These are phyloP conservation scores for Ormyrus rosae DNA, from an alignment of 2,888 invertebrate species.

Conservation along the genomic window DNA sequence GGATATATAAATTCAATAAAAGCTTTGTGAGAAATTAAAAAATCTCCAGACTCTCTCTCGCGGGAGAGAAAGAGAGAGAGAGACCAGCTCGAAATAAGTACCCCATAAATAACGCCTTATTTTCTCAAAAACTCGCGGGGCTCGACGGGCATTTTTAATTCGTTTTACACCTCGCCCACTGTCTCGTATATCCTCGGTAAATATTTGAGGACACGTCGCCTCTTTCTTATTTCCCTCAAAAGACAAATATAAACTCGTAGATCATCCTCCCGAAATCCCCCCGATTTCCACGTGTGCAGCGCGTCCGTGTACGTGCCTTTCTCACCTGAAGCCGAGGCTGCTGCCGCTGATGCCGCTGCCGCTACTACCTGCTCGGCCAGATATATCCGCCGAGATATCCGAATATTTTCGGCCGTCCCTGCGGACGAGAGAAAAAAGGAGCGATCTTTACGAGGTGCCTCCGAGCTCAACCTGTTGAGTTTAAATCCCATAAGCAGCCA, in stretches of 20 bases:
- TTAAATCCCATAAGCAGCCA: constrained; percentile 68
- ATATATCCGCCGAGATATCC: constrained; percentile 43
- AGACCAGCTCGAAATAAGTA: background rate
- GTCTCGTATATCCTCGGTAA: constrained; percentile 54
- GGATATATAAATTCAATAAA: constrained; percentile 19
- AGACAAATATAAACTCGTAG: constrained; percentile 53
- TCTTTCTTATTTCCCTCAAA: constrained; percentile 44
- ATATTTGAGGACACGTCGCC: constrained; percentile 53
- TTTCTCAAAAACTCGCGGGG: constrained; percentile 37
- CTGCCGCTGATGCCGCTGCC: background rate
- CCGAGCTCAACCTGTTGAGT: constrained; percentile 68
- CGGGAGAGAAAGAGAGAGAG: too few relatives aligned
- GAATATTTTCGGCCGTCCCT: constrained; percentile 16
- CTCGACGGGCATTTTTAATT: constrained; percentile 41
- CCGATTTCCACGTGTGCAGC: constrained; percentile 50
- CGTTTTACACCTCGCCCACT: constrained; percentile 41
- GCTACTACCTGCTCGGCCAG: constrained; percentile 32
- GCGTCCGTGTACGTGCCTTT: constrained; percentile 25
- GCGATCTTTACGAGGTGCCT: constrained; percentile 58
- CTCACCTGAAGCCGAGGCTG: constrained; percentile 48
- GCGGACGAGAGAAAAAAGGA: background rate
- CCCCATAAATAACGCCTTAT: constrained; percentile 50
- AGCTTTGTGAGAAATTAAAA: constrained; percentile 18
- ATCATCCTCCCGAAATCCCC: constrained; percentile 44
- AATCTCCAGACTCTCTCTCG: background rate